Base-by-base conservation (phyloP, 2,797 vertebrate genomes). In the Pelobates cultripes region DNA sequence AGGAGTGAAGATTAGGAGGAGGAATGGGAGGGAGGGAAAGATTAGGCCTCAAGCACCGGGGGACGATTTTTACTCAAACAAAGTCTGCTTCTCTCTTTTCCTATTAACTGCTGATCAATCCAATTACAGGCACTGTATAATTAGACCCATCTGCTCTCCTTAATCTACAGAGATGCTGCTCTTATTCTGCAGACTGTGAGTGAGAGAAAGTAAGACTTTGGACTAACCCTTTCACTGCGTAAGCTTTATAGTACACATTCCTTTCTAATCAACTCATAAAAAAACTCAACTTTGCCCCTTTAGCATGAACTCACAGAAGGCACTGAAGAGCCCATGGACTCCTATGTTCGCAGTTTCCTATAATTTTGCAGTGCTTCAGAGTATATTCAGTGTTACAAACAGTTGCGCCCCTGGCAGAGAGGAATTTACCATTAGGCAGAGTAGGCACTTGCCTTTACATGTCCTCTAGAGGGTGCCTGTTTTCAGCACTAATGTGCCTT, bases 41-140 rank as follows among this genome's bases (percentile, higher is more conserved):
- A 75, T 79, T 84, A 84, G 77, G 77, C 77, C 77, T 66, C 12
- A 17, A 84, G 82, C 82, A 84, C 77, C 67, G 73, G 77, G 81
- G 82, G 72, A 78, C 72, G 60, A 75, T 84, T 79, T 83, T 84
- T 84, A 84, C 77, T 84, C 82, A 84, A 84, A 75, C 82, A 75
- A 79, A 84, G 77, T 79, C 82, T 84, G 82, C 77, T 76, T 79
- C 67, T 84, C 77, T 84, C 77, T 84, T 93, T 91, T 89, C 86
- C 87, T 82, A 90, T 92, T 94, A 94, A 93, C 89, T 91, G 92
- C 91, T 91, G 90, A 93, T 94, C 89, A 91, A 89, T 88, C 87
- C 89, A 92, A 90, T 92, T 91, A 92, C 90, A 88, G 88, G 86
- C 83, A 81, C 83, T 86, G 85, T 88, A 87, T 92, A 94, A 94